A percentile compares a stretch with the other conserved stretches of the same genome.
phyloP scores from a whole-genome alignment of 2,797 vertebrate genomes.

The Darevskia mixta region DNA sequence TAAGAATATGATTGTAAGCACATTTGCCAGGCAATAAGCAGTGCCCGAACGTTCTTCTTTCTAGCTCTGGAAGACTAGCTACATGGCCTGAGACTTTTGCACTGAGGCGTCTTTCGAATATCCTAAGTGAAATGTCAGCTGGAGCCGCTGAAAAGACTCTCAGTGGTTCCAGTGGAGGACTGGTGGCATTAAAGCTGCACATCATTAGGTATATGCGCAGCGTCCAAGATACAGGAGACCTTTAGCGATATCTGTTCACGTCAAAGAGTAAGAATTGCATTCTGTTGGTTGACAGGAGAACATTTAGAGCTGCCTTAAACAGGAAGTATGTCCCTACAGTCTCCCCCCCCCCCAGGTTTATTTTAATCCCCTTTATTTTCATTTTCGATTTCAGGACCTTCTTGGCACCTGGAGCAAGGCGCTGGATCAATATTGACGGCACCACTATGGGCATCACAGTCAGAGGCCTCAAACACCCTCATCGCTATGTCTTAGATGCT shows the following conservation, averaged over 20 bases:
- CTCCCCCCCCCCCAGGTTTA: not conserved
- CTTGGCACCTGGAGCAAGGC: constrained; percentile 93
- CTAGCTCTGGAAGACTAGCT: not conserved
- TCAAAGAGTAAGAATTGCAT: not conserved
- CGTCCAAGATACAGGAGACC: not conserved
- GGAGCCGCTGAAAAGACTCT: not conserved
- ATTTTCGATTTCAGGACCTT: constrained; percentile 84
- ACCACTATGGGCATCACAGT: constrained; percentile 98
- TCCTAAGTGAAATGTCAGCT: not conserved
- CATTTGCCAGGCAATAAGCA: not conserved
- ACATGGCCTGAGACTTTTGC: not conserved
- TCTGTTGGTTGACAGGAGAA: constrained; percentile 13
- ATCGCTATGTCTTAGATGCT: constrained; percentile 94
- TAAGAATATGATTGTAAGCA: not conserved
- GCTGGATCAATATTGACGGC: constrained; percentile 99
- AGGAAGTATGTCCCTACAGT: constrained; percentile 11
- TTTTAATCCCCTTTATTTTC: not conserved
- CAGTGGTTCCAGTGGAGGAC: not conserved
- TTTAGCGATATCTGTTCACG: not conserved
- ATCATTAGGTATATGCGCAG: not conserved
- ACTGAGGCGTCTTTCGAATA: not conserved
- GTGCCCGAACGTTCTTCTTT: not conserved
- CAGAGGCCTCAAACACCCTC: constrained; percentile 91
- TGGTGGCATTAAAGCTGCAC: not conserved
- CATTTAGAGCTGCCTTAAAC: not conserved